Conservation (phyloP, 2,888 invertebrate genomes). For the Morinoia aosen region DNA sequence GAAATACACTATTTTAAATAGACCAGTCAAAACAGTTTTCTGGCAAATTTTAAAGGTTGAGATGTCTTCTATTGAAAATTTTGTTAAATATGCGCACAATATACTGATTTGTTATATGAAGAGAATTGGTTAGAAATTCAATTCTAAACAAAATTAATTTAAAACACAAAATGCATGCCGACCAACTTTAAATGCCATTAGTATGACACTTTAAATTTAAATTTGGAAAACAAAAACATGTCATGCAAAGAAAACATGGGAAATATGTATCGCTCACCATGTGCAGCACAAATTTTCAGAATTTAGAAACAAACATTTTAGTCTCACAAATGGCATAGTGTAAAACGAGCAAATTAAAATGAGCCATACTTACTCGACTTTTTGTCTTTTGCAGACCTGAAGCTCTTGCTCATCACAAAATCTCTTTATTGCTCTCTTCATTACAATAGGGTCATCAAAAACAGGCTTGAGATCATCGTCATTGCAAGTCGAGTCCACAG, state of each 20-base stretch:
- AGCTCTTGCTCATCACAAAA: slow-evolving; percentile 7
- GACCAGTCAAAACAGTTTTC: too few relatives aligned
- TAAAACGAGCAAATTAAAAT: neutral
- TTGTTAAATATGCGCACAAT: too few relatives aligned
- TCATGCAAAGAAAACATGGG: too few relatives aligned
- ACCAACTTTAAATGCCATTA: neutral
- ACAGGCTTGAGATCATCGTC: neutral
- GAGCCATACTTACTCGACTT: slow-evolving; percentile 6
- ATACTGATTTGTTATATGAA: too few relatives aligned
- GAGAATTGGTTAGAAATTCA: too few relatives aligned
- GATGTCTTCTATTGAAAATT: too few relatives aligned
- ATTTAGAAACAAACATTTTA: too few relatives aligned
- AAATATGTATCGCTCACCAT: too few relatives aligned
- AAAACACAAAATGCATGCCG: neutral
- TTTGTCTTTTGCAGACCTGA: neutral
- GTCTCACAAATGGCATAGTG: too few relatives aligned
- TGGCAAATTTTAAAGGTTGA: too few relatives aligned
- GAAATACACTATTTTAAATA: too few relatives aligned
- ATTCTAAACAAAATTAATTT: too few relatives aligned
- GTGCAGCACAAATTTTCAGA: neutral
- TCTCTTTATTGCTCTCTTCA: slow-evolving; percentile 12
- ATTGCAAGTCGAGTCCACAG: neutral
- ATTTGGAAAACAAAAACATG: neutral
- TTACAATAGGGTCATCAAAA: neutral
- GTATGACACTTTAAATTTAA: neutral